Conservation (phyloP, 2,797 vertebrate species). For the Chaenodraco wilsoni region DNA sequence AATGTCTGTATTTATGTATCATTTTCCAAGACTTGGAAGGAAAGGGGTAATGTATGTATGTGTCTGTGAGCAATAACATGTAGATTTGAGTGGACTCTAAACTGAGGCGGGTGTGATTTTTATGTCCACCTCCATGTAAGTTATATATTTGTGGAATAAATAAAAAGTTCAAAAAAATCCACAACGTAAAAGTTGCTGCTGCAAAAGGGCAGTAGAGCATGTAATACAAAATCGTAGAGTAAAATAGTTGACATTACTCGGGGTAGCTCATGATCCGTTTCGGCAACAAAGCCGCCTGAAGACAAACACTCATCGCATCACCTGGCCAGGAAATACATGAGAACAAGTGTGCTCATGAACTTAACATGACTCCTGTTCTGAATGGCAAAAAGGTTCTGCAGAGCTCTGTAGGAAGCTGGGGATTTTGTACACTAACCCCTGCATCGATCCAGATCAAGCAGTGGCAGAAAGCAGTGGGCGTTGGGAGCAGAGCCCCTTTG, state of each 20-base stretch:
- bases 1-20: no score
- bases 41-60: no score
- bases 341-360: constrained; percentile 69
- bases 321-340: constrained; percentile 30
- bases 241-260: constrained; percentile 12
- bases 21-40: no score
- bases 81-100: no score
- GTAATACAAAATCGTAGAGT: background rate
- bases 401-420: constrained; percentile 67
- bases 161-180: no score
- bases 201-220: no score
- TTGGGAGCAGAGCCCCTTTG: constrained; percentile 76
- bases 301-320: constrained; percentile 20
- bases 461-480: constrained; percentile 78
- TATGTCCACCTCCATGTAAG: no score
- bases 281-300: constrained; percentile 18
- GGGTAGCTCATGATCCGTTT: constrained; percentile 6
- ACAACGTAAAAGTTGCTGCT: no score
- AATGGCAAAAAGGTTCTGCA: constrained; percentile 58
- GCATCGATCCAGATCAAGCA: constrained; percentile 79
- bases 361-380: constrained; percentile 73
- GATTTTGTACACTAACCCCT: constrained; percentile 79
- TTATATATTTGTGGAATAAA: no score
- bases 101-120: no score
- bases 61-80: no score